phyloP scores from a whole-genome alignment of 2,113 vertebrate species.

The Noturus placidus region DNA sequence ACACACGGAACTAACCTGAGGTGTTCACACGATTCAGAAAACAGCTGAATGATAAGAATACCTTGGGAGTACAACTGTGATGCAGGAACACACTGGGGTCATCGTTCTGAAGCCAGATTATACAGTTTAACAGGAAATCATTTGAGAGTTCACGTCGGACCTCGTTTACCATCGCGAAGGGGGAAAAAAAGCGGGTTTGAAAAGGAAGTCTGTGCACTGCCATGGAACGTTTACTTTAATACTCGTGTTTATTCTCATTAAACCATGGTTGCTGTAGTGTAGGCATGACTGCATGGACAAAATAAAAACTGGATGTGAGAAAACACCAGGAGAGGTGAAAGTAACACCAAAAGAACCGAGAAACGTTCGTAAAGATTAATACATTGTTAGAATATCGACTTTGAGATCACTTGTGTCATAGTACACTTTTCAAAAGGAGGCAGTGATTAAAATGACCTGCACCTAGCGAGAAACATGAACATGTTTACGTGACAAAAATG shows the following conservation, averaged over 20 bases:
- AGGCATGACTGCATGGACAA: neutral
- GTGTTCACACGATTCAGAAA: neutral
- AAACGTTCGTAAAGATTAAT: neutral
- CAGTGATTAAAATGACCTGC: neutral
- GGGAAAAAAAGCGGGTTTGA: neutral
- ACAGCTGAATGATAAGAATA: neutral
- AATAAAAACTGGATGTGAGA: neutral
- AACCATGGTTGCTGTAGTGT: neutral
- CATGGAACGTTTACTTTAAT: neutral
- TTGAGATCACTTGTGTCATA: neutral
- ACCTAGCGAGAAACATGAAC: neutral
- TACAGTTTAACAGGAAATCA: neutral
- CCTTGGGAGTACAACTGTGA: neutral
- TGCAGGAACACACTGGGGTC: neutral
- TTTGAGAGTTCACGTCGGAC: neutral
- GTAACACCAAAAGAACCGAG: neutral
- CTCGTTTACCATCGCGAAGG: neutral
- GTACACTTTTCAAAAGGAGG: neutral
- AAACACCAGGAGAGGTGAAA: neutral
- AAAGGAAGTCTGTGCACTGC: neutral
- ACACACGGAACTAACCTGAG: conserved; percentile 36
- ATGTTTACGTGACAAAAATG: neutral
- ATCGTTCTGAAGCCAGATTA: neutral
- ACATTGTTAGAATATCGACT: neutral
- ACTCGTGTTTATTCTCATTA: neutral